Conservation (phyloP, 2,113 vertebrate species). For the Barbus barbus region DNA sequence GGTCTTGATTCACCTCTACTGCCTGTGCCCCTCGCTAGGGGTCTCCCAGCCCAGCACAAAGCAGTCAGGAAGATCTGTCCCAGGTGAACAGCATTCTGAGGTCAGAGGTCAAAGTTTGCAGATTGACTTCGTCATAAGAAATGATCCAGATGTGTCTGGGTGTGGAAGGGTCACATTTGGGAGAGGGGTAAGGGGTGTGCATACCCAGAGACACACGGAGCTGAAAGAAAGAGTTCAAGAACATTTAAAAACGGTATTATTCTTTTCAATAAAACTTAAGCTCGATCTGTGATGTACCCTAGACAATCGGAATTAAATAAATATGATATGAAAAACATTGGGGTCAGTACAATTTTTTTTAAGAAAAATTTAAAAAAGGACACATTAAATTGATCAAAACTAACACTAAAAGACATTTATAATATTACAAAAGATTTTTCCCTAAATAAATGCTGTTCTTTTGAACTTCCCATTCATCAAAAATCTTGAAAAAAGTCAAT, state of each 20-base stretch:
- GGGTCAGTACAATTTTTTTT: too few relatives aligned
- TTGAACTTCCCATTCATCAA: too few relatives aligned
- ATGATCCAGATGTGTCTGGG: conserved; percentile 67
- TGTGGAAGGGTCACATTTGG: conserved; percentile 56
- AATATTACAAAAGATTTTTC: too few relatives aligned
- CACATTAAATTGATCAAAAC: too few relatives aligned
- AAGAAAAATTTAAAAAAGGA: too few relatives aligned
- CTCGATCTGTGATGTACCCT: not conserved
- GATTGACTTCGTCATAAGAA: conserved; percentile 55
- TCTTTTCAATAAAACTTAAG: not conserved
- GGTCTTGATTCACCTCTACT: conserved; percentile 16
- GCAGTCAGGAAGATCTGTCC: conserved; percentile 45
- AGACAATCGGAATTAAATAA: too few relatives aligned
- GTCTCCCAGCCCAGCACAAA: conserved; percentile 35
- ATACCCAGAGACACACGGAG: conserved; percentile 71
- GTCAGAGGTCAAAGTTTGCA: conserved; percentile 59
- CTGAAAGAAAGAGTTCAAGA: conserved; percentile 10
- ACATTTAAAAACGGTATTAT: not conserved
- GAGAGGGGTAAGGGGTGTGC: conserved; percentile 37
- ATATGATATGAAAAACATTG: too few relatives aligned
- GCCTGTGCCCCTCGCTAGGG: conserved; percentile 40
- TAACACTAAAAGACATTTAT: too few relatives aligned
- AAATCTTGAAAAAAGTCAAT: too few relatives aligned
- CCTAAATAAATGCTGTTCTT: too few relatives aligned
- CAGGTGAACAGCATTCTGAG: conserved; percentile 49